A percentile compares a stretch with the other conserved stretches of the same genome.
These are phyloP conservation scores for Epizoanthus ramosus DNA, from an alignment of 92 coral and sea anemone genomes.

Conservation along the genomic window DNA sequence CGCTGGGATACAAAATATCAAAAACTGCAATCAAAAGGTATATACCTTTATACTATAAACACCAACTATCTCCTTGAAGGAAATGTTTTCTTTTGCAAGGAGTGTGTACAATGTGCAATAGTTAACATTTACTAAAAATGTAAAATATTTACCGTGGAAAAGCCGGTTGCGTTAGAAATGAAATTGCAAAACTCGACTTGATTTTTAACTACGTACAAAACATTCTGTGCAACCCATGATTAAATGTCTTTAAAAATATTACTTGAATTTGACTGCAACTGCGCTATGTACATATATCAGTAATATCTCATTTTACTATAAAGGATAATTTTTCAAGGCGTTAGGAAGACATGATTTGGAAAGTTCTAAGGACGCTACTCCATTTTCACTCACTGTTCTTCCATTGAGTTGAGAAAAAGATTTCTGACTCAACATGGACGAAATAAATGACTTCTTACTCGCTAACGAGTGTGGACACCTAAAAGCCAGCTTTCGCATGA, in stretches of 20 bases:
- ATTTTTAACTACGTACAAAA: background rate
- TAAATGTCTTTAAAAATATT: background rate
- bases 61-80: too few relatives aligned
- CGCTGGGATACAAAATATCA: too few relatives aligned
- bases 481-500: slow-evolving; percentile 79
- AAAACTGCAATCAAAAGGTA: too few relatives aligned
- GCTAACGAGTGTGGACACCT: slow-evolving; percentile 51
- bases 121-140: too few relatives aligned
- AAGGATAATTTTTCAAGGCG: slow-evolving; percentile 15
- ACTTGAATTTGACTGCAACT: background rate
- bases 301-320: background rate
- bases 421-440: slow-evolving; percentile 34
- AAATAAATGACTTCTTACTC: slow-evolving; percentile 10
- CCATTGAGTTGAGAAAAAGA: slow-evolving; percentile 5
- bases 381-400: slow-evolving; percentile 11
- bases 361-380: background rate
- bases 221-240: background rate
- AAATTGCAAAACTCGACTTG: background rate
- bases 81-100: too few relatives aligned
- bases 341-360: slow-evolving; percentile 3
- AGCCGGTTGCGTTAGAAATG: background rate
- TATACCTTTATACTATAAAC: too few relatives aligned
- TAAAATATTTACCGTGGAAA: background rate
- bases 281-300: background rate
- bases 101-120: too few relatives aligned